These are phyloP conservation scores for Carlito syrichta DNA, from an alignment of 2,113 vertebrate species.

Conservation along the genomic window DNA sequence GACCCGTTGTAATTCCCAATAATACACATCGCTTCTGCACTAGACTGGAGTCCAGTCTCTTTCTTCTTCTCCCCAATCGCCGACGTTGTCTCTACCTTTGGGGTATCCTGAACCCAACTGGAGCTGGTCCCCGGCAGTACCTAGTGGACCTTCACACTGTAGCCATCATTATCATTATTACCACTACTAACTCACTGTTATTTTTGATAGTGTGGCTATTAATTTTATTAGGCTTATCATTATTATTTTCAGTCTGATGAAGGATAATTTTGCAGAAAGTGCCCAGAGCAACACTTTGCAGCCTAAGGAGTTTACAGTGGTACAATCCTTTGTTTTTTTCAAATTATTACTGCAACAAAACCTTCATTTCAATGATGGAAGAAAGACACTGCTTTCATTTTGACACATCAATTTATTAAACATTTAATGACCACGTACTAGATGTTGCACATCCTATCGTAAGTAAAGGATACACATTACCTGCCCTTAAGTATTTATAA, in stretches of 20 bases:
- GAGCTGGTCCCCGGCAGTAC: no score
- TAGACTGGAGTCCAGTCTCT: no score
- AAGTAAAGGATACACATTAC: neutral
- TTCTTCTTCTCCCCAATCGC: no score
- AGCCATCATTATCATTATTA: neutral
- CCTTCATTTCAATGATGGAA: neutral
- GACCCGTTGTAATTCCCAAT: no score
- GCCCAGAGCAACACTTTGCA: neutral
- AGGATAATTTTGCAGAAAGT: neutral
- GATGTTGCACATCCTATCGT: neutral
- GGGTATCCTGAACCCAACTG: no score
- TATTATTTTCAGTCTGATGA: neutral
- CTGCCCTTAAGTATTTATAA: neutral
- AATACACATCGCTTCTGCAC: no score
- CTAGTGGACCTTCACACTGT: neutral
- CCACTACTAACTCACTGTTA: neutral
- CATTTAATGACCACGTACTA: neutral
- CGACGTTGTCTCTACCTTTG: no score
- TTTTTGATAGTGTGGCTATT: neutral
- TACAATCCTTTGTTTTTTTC: neutral
- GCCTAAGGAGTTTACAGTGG: neutral
- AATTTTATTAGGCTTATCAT: neutral
- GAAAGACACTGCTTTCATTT: neutral
- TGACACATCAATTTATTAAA: neutral
- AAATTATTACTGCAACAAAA: neutral